These are phyloP conservation scores for Cyphomyrus discorhynchus DNA, from an alignment of 2,113 vertebrate species.

Conservation along the genomic window DNA sequence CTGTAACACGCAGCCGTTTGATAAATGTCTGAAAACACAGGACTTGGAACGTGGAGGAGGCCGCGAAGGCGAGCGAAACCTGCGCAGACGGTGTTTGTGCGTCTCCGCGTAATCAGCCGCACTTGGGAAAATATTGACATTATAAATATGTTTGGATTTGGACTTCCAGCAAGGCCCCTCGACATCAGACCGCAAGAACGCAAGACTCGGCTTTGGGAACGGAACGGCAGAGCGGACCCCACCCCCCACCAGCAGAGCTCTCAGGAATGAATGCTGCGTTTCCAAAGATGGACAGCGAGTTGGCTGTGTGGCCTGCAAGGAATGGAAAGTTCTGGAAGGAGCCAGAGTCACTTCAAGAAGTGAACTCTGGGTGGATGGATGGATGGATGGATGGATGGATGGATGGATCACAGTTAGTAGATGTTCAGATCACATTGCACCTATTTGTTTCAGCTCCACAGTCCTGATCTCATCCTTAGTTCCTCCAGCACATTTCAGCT, in stretches of 20 bases:
- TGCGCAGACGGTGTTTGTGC: neutral
- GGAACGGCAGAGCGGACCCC: neutral
- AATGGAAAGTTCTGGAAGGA: neutral
- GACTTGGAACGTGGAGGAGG: neutral
- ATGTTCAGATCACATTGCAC: neutral
- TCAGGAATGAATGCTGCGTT: neutral
- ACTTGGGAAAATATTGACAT: conserved; percentile 16
- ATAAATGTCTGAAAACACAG: conserved; percentile 2
- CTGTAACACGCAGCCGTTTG: neutral
- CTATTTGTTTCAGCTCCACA: conserved; percentile 24
- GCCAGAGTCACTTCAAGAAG: neutral
- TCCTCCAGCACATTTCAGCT: neutral
- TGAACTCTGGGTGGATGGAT: neutral
- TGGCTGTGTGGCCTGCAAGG: neutral
- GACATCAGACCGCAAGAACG: neutral
- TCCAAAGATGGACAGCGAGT: neutral
- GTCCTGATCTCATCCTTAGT: neutral
- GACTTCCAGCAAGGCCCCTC: neutral
- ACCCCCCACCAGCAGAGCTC: neutral
- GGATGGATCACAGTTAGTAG: neutral
- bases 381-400: neutral
- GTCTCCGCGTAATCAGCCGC: neutral
- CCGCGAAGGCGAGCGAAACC: neutral
- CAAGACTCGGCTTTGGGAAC: neutral
- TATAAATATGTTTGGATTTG: conserved; percentile 2